phyloP scores from a whole-genome alignment of 2,888 invertebrate genomes.

The Amblyjoppa proteus region DNA sequence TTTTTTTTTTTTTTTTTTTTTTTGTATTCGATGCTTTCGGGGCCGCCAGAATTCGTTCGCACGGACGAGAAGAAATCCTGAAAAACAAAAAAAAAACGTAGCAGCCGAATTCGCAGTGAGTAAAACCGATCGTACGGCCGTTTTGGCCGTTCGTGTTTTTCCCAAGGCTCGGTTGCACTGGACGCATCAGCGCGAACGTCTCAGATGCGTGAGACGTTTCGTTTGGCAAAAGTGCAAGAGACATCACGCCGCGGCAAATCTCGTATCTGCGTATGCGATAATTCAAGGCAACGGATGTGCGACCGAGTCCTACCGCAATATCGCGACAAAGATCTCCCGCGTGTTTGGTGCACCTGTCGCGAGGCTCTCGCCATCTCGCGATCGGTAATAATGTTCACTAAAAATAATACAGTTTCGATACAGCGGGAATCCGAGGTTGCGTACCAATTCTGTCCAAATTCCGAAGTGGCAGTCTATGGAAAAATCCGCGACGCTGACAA shows the following conservation, averaged over 20 bases:
- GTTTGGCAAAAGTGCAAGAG: slow-evolving; percentile 73
- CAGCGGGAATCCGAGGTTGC: slow-evolving; percentile 14
- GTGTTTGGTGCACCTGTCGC: background rate
- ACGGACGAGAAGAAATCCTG: background rate
- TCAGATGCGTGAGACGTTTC: slow-evolving; percentile 52
- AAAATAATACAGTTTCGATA: slow-evolving; percentile 44
- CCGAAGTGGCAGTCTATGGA: background rate
- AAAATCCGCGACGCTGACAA: background rate
- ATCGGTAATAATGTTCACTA: slow-evolving; percentile 46
- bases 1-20: background rate
- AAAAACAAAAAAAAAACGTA: background rate
- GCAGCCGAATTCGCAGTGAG: background rate
- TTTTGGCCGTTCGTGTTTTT: slow-evolving; percentile 15
- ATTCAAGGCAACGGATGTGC: slow-evolving; percentile 51
- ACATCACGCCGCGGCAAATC: slow-evolving; percentile 32
- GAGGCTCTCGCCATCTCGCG: slow-evolving; percentile 1
- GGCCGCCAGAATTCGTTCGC: background rate
- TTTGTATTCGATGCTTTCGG: background rate
- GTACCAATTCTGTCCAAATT: background rate
- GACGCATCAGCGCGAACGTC: slow-evolving; percentile 4
- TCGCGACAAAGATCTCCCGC: slow-evolving; percentile 40
- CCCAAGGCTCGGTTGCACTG: slow-evolving; percentile 32
- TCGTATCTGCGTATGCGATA: slow-evolving; percentile 50
- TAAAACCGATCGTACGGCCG: background rate
- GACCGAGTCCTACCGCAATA: slow-evolving; percentile 26